Evolutionary conservation across 2,797 vertebrate genomes (phyloP).

Genomic region (Valencia hispanica): DNA sequence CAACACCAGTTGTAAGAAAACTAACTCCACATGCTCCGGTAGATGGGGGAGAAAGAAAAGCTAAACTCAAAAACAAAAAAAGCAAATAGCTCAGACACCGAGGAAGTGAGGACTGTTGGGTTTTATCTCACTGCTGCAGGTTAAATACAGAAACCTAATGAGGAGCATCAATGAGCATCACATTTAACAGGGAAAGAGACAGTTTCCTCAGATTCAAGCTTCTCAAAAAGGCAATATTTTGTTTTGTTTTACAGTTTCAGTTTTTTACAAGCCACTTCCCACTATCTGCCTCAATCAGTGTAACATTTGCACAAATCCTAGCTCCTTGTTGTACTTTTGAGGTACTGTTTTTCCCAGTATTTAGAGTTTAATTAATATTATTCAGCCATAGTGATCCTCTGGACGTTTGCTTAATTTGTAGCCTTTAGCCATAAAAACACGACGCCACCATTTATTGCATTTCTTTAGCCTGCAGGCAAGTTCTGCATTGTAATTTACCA

Average conservation of each 20-base stretch:
- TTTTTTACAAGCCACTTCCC: neutral
- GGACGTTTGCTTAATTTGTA: neutral
- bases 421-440: neutral
- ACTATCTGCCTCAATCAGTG: neutral
- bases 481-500: slow-evolving; percentile 1
- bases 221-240: slow-evolving; percentile 16
- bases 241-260: slow-evolving; percentile 14
- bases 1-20: slow-evolving; percentile 18
- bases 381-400: neutral
- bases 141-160: slow-evolving; percentile 44
- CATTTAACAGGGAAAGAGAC: slow-evolving; percentile 7
- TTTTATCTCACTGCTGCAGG: slow-evolving; percentile 45
- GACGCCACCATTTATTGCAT: neutral
- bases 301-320: neutral
- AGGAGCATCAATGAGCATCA: slow-evolving; percentile 17
- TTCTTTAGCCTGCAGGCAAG: neutral
- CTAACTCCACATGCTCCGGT: slow-evolving; percentile 15
- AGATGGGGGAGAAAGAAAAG: slow-evolving; percentile 14
- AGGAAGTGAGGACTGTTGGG: slow-evolving; percentile 26
- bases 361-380: neutral
- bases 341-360: slow-evolving; percentile 18
- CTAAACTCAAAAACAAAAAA: slow-evolving; percentile 14
- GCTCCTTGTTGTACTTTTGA: neutral
- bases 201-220: slow-evolving; percentile 17
- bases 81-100: slow-evolving; percentile 27